Evolutionary conservation across 2,113 vertebrate genomes (phyloP).

Genomic region (Chaetodon trifascialis): DNA sequence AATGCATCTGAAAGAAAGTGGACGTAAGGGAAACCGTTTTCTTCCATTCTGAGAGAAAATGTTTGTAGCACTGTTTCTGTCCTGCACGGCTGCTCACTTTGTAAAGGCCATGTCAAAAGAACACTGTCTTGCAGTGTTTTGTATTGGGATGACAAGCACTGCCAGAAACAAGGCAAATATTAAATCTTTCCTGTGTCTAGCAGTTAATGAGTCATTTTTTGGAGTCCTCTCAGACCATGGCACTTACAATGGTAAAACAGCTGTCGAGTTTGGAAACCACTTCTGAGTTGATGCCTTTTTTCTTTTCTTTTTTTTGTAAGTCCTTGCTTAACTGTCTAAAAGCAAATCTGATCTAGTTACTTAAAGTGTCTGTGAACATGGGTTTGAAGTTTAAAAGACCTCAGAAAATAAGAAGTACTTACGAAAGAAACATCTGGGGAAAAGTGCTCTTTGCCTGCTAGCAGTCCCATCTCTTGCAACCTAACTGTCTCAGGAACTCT

Average conservation of each 20-base stretch:
- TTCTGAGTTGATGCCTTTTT: no score
- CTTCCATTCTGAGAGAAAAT: neutral
- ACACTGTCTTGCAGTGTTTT: neutral
- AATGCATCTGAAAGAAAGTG: neutral
- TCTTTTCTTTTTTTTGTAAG: neutral
- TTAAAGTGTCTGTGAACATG: neutral
- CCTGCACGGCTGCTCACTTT: neutral
- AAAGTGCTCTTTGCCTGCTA: conserved; percentile 5
- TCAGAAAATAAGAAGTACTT: neutral
- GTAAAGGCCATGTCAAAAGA: neutral
- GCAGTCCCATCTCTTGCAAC: conserved; percentile 20
- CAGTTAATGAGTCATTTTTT: neutral
- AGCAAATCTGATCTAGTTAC: neutral
- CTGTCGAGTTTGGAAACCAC: no score
- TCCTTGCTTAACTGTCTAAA: neutral
- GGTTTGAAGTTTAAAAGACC: conserved; percentile 5
- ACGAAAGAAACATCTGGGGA: neutral
- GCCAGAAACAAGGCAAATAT: neutral
- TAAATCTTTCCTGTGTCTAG: neutral
- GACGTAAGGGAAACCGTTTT: neutral
- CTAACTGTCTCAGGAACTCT: conserved; percentile 65
- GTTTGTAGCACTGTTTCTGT: neutral
- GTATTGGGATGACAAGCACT: neutral
- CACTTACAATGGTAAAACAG: no score
- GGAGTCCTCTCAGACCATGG: neutral